phyloP scores from a whole-genome alignment of 2,797 vertebrate species.

The Anomalospiza imberbis region DNA sequence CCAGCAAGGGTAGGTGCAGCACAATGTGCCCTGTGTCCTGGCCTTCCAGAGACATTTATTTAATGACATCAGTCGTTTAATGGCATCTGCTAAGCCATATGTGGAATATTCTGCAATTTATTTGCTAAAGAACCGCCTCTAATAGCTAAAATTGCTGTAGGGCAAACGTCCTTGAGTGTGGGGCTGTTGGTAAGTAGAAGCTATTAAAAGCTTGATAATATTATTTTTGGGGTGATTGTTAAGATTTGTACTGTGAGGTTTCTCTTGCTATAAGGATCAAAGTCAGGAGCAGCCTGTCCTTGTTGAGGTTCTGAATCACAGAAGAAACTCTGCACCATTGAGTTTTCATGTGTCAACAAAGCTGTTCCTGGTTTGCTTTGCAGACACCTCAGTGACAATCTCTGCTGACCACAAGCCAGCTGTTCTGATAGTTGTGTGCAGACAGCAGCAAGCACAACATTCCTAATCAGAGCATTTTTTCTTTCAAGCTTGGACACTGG shows the following conservation, averaged over 20 bases:
- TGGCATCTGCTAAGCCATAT: background rate
- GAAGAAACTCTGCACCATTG: background rate
- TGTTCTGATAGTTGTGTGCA: background rate
- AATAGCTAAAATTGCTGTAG: background rate
- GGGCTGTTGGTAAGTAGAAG: background rate
- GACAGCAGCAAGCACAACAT: background rate
- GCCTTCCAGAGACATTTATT: background rate
- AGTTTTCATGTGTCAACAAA: background rate
- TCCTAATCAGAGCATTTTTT: background rate
- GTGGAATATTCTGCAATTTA: background rate
- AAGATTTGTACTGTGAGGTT: background rate
- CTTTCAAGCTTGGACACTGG: accelerated
- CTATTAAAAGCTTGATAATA: background rate
- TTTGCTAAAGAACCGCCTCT: background rate
- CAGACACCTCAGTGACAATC: background rate
- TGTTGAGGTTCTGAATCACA: background rate
- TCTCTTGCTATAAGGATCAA: background rate
- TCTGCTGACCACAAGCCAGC: background rate
- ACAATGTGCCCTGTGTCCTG: background rate
- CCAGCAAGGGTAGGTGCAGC: constrained; percentile 86
- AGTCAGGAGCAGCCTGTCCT: background rate
- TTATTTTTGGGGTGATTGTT: background rate
- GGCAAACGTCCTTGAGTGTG: background rate
- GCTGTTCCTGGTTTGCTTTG: background rate
- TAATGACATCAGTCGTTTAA: background rate